phyloP scores from a whole-genome alignment of 2,888 invertebrate genomes.

The Pheosia gnoma region DNA sequence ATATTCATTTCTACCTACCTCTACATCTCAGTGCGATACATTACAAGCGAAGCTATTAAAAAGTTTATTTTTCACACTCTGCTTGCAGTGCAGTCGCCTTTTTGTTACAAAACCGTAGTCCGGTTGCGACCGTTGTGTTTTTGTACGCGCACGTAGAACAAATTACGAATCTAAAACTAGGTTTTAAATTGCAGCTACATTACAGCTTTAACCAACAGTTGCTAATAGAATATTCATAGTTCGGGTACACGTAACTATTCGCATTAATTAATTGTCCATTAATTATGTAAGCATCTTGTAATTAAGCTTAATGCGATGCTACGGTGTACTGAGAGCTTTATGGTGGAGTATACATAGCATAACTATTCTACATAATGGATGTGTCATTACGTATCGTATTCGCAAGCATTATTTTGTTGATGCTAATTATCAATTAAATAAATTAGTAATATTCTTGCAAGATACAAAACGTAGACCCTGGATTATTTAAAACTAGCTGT shows the following conservation, averaged over 20 bases:
- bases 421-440: too few relatives aligned
- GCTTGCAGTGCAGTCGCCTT: slow-evolving; percentile 11
- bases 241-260: neutral
- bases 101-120: slow-evolving; percentile 8
- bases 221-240: slow-evolving; percentile 7
- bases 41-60: slow-evolving; percentile 9
- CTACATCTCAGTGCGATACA: neutral
- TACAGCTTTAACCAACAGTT: neutral
- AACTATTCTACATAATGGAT: neutral
- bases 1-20: neutral
- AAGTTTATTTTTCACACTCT: slow-evolving; percentile 9
- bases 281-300: slow-evolving; percentile 20
- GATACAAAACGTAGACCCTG: neutral
- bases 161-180: neutral
- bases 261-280: slow-evolving; percentile 13
- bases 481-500: neutral
- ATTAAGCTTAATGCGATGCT: slow-evolving; percentile 5
- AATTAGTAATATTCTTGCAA: neutral
- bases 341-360: neutral
- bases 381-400: too few relatives aligned
- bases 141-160: neutral
- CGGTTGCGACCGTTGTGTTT: neutral
- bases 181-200: slow-evolving; percentile 4
- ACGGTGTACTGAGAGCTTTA: neutral
- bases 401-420: too few relatives aligned